phyloP scores from a whole-genome alignment of 2,113 vertebrate species.

The Scortum barcoo region DNA sequence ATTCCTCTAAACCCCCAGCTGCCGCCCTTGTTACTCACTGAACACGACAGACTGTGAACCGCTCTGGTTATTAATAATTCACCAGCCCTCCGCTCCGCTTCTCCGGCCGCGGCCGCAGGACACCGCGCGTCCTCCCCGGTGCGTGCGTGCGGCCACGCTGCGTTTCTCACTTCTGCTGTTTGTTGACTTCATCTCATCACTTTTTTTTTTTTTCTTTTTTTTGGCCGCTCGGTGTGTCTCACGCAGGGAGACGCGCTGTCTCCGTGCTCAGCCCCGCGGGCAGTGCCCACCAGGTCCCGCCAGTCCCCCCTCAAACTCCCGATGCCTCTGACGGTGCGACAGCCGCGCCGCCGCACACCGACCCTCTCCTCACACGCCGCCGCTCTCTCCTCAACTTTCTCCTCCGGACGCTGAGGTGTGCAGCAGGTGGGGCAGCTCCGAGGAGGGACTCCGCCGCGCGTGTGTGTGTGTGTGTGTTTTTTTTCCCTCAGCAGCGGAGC shows the following conservation, averaged over 20 bases:
- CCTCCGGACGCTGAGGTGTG: conserved; percentile 59
- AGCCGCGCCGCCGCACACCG: conserved; percentile 53
- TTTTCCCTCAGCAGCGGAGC: conserved; percentile 33
- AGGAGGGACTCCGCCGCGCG: conserved; percentile 31
- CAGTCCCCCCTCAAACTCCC: conserved; percentile 26
- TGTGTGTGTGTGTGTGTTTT: too few species aligned
- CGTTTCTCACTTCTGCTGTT: conserved; percentile 27
- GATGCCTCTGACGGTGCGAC: conserved; percentile 45
- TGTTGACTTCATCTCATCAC: conserved; percentile 43
- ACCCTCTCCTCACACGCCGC: conserved; percentile 29
- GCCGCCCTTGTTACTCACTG: conserved; percentile 85
- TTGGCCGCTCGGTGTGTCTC: conserved; percentile 23
- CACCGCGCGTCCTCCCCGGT: conserved; percentile 60
- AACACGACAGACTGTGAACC: conserved; percentile 85
- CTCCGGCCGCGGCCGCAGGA: conserved; percentile 78
- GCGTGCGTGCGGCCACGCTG: conserved; percentile 47
- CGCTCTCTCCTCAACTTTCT: conserved; percentile 46
- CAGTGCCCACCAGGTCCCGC: conserved; percentile 14
- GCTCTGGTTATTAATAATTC: conserved; percentile 88
- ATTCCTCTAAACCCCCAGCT: conserved; percentile 88
- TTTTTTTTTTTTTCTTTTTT: too few species aligned
- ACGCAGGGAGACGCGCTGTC: not conserved
- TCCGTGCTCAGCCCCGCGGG: conserved; percentile 9
- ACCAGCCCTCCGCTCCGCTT: conserved; percentile 75
- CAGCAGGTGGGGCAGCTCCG: conserved; percentile 66